Base-by-base conservation (phyloP, 2,113 vertebrate species). In the Oreochromis niloticus region DNA sequence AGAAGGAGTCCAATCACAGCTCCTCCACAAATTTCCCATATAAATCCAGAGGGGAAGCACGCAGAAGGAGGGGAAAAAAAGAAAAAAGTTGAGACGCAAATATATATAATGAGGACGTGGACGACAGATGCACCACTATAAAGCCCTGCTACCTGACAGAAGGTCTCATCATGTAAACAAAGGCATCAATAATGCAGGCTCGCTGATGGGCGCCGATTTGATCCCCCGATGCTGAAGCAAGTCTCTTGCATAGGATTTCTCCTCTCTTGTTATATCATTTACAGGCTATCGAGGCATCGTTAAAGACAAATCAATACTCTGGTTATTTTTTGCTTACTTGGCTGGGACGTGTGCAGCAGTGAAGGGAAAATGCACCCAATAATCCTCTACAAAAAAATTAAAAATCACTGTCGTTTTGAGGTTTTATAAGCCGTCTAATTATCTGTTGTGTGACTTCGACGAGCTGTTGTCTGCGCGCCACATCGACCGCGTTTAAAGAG, bases 181-280 rank as follows among this genome's bases (percentile, higher is more conserved):
- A 81, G 61, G 30, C 89, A 95, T 96, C 88, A 94, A 96, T 95
- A 96, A 96, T 96, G 91, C 91, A 96, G 56, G 61, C 9, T 80
- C 57, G 75, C 54, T 71, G 85, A 89, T 81, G 85, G 84, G 32
- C 9, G 61, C 87, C 57, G 78, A 89, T 93, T 88, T 91, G 82
- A 95, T 92, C 86, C 73, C 84, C 81, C 4, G 87, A 84, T 59
- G 80, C 85, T 30, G 48, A 87, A 88, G 75, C 71, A 75, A 84
- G 63, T 83, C 79, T 84, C 56, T 52, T 81, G 85, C 30, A 27
- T 85, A 82, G 54, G 83, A 41, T 73, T 89, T 90, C 63, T 61
- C 59, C 57, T 85, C 68, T 88, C 85, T 56, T 52, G 10, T 88
- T 75, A 66, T 87, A 91, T 92, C 82, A 88, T 85, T 93, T 89